Conservation (phyloP, 1,140 invertebrate species). For the Microplitis mediator region DNA sequence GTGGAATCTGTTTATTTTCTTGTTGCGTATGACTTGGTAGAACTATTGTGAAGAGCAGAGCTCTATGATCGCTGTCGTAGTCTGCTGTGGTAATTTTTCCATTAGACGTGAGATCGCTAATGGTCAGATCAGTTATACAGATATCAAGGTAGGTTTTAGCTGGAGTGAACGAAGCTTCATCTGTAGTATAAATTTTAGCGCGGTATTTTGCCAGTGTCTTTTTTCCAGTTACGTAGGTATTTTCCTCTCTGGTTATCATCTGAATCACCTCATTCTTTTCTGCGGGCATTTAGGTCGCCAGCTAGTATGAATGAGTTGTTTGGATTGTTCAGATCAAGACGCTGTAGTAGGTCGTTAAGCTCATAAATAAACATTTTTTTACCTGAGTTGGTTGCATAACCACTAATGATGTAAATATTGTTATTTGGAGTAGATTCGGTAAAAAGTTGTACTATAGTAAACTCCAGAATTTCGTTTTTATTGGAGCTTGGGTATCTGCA, state of each 20-base stretch:
- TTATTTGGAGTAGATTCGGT: not conserved
- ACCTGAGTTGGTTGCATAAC: not conserved
- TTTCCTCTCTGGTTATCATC: constrained; percentile 1
- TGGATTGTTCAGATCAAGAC: not conserved
- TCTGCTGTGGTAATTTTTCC: constrained; percentile 11
- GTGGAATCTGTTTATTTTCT: not conserved
- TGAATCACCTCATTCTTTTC: constrained; percentile 7
- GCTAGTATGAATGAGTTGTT: constrained; percentile 10
- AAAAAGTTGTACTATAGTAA: constrained; percentile 43
- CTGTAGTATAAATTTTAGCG: not conserved
- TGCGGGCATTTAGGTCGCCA: constrained; percentile 9
- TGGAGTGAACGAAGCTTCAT: not conserved
- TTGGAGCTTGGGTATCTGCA: not conserved
- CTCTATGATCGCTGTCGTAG: constrained; percentile 25
- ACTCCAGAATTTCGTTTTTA: constrained; percentile 21
- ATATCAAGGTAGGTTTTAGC: not conserved
- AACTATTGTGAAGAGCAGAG: not conserved
- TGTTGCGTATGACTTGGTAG: not conserved
- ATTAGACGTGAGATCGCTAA: not conserved
- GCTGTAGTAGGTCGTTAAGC: not conserved
- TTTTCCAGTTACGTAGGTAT: not conserved
- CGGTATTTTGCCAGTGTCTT: not conserved
- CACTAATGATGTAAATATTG: not conserved
- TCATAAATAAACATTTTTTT: not conserved
- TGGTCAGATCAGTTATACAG: not conserved